These are phyloP conservation scores for Eupithecia centaureata DNA, from an alignment of 2,888 invertebrate genomes.

Conservation along the genomic window DNA sequence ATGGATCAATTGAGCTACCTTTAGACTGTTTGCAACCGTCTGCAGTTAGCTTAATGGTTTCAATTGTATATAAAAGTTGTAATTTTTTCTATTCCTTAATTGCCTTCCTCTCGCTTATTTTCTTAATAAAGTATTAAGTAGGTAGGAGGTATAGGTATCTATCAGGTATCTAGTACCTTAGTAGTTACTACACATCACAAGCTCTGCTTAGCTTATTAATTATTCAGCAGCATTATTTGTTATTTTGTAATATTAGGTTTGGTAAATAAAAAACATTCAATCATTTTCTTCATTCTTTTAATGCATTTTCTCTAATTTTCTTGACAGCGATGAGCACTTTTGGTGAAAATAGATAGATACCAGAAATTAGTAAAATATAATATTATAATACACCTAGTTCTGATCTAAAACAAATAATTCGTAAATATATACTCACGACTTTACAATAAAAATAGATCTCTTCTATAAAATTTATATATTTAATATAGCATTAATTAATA, in stretches of 20 bases:
- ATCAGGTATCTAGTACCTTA: no score
- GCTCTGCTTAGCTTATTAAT: no score
- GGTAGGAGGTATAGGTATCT: no score
- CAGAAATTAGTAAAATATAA: slow-evolving; percentile 77
- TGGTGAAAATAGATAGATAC: slow-evolving; percentile 86
- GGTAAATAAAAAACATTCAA: slow-evolving; percentile 57
- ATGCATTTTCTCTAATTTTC: slow-evolving; percentile 85
- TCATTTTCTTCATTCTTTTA: slow-evolving; percentile 82
- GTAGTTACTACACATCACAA: no score
- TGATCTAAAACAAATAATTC: slow-evolving; percentile 71
- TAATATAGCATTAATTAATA: slow-evolving; percentile 56
- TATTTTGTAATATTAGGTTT: background rate
- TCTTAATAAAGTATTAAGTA: no score
- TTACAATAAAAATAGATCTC: slow-evolving; percentile 84
- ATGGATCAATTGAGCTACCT: no score
- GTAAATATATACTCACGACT: slow-evolving; percentile 72
- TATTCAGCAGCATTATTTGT: no score
- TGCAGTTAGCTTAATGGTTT: no score
- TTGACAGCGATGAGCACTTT: slow-evolving; percentile 89
- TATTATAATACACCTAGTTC: slow-evolving; percentile 55
- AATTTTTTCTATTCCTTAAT: no score
- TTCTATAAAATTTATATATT: slow-evolving; percentile 84
- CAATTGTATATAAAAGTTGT: no score
- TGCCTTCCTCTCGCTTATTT: no score
- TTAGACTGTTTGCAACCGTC: no score